phyloP scores from a whole-genome alignment of 2,113 vertebrate genomes.

The Gavialis gangeticus region DNA sequence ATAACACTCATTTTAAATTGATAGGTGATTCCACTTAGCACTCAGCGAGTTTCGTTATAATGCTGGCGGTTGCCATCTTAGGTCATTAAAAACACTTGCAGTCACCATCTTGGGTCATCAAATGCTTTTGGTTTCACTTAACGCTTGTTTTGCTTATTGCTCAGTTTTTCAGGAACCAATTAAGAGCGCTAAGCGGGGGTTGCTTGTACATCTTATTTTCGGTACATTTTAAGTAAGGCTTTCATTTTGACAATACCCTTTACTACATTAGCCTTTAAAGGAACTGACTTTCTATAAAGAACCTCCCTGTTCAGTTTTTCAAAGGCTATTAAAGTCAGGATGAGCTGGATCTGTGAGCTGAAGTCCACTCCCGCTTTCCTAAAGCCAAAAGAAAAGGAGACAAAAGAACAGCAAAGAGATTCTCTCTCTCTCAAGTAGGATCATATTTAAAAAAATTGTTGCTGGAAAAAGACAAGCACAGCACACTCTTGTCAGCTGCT shows the following conservation, averaged over 20 bases:
- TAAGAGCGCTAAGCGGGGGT: too few relatives aligned
- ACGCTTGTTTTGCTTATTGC: too few relatives aligned
- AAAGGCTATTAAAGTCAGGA: not conserved
- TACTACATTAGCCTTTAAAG: constrained; percentile 26
- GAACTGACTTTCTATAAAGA: constrained; percentile 5
- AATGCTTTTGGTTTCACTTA: too few relatives aligned
- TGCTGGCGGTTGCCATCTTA: too few relatives aligned
- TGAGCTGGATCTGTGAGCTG: not conserved
- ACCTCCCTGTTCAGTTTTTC: not conserved
- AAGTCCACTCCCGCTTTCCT: not conserved
- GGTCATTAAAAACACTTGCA: too few relatives aligned
- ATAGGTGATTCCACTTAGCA: too few relatives aligned
- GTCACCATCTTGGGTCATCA: too few relatives aligned
- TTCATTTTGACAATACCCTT: not conserved
- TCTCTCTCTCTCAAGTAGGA: not conserved
- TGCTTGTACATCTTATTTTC: too few relatives aligned
- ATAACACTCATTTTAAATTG: too few relatives aligned
- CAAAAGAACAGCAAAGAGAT: not conserved
- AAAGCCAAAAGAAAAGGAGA: not conserved
- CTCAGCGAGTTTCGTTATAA: too few relatives aligned
- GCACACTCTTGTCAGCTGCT: not conserved
- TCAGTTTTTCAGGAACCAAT: too few relatives aligned
- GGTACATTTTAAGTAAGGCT: not conserved
- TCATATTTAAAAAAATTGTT: not conserved
- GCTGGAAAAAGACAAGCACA: not conserved